A percentile compares a stretch with the other conserved stretches of the same genome.
Conservation (phyloP, 30 jellyfish, hydroid and myxozoan genomes). For the Cassiopea andromeda region DNA sequence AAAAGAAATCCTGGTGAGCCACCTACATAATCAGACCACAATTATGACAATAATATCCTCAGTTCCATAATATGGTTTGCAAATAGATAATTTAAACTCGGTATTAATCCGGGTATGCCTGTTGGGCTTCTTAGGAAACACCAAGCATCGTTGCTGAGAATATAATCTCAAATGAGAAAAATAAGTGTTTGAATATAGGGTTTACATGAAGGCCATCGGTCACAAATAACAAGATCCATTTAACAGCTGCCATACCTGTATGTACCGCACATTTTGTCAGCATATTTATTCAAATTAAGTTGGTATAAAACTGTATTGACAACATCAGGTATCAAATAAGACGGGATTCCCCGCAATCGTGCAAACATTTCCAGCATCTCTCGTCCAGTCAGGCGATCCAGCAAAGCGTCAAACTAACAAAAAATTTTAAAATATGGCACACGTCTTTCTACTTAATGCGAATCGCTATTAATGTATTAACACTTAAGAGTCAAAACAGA, state of each 20-base stretch:
- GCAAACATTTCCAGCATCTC: slow-evolving; percentile 96
- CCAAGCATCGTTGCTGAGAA: no score
- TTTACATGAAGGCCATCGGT: no score
- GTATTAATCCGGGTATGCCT: no score
- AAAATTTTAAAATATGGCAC: background rate
- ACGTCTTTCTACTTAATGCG: background rate
- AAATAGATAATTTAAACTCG: no score
- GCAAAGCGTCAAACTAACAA: slow-evolving; percentile 84
- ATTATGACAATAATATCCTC: background rate
- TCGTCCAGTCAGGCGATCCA: slow-evolving; percentile 91
- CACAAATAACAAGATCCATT: no score
- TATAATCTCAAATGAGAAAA: no score
- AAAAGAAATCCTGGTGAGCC: background rate
- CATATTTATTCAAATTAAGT: slow-evolving; percentile 76
- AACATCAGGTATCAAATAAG: slow-evolving; percentile 56
- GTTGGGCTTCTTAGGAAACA: no score
- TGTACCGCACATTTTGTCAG: slow-evolving; percentile 93
- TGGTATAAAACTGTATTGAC: slow-evolving; percentile 79
- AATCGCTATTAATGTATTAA: no score
- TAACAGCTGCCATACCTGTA: slow-evolving; percentile 85
- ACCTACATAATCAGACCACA: background rate
- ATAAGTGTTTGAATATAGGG: no score
- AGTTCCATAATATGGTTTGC: background rate
- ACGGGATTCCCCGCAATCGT: slow-evolving; percentile 91
- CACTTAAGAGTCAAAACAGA: no score